These are phyloP conservation scores for Lottia gigantea DNA, from an alignment of 2,888 invertebrate genomes.

Conservation along the genomic window DNA sequence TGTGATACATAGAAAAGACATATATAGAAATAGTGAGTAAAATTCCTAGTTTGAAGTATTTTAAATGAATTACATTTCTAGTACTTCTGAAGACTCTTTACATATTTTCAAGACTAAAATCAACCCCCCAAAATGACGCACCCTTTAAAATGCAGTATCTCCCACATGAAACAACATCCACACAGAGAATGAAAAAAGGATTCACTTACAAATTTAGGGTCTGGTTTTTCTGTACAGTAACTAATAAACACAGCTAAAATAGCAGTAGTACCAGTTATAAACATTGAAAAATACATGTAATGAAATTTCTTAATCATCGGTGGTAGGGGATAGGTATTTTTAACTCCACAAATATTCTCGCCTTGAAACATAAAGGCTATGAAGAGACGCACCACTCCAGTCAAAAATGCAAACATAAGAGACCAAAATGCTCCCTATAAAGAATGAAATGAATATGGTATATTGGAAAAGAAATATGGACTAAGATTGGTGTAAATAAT, in stretches of 20 bases:
- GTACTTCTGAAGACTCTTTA: too few species aligned
- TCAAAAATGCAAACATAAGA: constrained; percentile 68
- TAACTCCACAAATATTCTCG: constrained; percentile 43
- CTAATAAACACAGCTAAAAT: constrained; percentile 67
- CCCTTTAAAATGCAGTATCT: too few species aligned
- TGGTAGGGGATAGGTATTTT: constrained; percentile 37
- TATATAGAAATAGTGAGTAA: too few species aligned
- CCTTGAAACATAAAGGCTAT: constrained; percentile 66
- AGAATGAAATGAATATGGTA: constrained; percentile 51
- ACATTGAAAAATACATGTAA: constrained; percentile 70
- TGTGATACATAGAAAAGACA: too few species aligned
- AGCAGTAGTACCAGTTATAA: constrained; percentile 69
- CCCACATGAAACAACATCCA: too few species aligned
- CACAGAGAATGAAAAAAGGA: background rate
- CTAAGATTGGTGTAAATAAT: too few species aligned
- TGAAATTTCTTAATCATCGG: constrained; percentile 58
- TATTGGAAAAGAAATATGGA: too few species aligned
- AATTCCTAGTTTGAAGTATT: too few species aligned
- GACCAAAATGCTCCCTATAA: constrained; percentile 70
- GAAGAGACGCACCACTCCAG: constrained; percentile 68
- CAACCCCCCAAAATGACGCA: too few species aligned
- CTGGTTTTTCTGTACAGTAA: constrained; percentile 68
- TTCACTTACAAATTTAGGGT: constrained; percentile 60
- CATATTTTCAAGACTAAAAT: too few species aligned
- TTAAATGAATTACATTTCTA: too few species aligned